Evolutionary conservation across 2,113 vertebrate species (phyloP).

Genomic region (Engystomops pustulosus): DNA sequence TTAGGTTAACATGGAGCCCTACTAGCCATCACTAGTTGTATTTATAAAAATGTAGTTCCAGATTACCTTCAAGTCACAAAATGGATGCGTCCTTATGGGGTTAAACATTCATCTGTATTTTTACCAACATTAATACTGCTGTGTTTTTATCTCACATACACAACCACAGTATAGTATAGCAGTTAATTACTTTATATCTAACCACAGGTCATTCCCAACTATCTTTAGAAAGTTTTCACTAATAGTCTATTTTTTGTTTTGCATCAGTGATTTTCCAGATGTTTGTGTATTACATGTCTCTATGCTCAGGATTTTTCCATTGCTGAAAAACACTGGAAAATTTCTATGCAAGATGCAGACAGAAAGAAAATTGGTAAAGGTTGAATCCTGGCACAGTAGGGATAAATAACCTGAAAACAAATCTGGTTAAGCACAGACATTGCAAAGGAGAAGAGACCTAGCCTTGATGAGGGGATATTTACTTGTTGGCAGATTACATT

Average conservation of each 20-base stretch:
- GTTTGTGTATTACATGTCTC: neutral
- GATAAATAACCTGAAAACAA: constrained; percentile 19
- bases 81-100: too few relatives aligned
- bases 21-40: too few relatives aligned
- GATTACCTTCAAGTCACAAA: too few relatives aligned
- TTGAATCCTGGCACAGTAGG: neutral
- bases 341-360: constrained; percentile 18
- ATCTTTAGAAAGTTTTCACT: neutral
- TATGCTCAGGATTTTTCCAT: constrained; percentile 25
- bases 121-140: too few relatives aligned
- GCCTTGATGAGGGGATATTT: neutral
- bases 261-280: constrained; percentile 40
- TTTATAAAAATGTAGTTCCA: too few relatives aligned
- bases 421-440: constrained; percentile 19
- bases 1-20: too few relatives aligned
- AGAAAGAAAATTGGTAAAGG: constrained; percentile 23
- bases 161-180: too few relatives aligned
- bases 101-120: too few relatives aligned
- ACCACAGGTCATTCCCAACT: too few relatives aligned
- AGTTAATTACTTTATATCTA: too few relatives aligned
- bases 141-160: too few relatives aligned
- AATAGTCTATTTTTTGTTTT: too few relatives aligned
- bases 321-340: constrained; percentile 40
- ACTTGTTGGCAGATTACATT: constrained; percentile 13
- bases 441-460: neutral